Evolutionary conservation across 2,113 vertebrate species (phyloP).

Genomic region (Haemorhous mexicanus): DNA sequence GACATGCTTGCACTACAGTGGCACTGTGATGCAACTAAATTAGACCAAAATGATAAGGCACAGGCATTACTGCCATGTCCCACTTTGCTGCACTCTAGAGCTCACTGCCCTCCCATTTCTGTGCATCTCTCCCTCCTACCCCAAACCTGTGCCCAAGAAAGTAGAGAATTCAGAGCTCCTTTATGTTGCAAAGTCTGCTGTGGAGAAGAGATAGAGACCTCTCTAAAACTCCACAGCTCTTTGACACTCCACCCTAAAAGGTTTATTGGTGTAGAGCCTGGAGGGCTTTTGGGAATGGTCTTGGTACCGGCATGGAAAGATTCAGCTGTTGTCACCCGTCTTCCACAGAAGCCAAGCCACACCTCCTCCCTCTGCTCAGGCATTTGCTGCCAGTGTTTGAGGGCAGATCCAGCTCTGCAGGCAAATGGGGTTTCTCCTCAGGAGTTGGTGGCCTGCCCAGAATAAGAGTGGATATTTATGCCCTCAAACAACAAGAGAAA

Average conservation of each 20-base stretch:
- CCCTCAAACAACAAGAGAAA: neutral
- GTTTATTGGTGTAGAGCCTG: neutral
- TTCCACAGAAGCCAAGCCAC: neutral
- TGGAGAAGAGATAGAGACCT: neutral
- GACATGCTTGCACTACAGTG: neutral
- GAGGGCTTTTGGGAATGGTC: neutral
- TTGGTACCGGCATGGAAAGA: neutral
- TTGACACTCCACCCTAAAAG: neutral
- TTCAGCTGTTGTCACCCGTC: neutral
- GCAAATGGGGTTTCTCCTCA: neutral
- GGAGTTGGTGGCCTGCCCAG: constrained; percentile 36
- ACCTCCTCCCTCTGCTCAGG: constrained; percentile 5
- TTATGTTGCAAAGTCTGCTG: neutral
- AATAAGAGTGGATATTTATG: neutral
- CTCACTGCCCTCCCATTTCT: neutral
- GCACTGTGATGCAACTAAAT: neutral
- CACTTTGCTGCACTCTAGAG: neutral
- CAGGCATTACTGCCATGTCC: accelerated
- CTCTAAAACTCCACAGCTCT: neutral
- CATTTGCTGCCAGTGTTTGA: neutral
- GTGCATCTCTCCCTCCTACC: neutral
- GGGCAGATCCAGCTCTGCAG: neutral
- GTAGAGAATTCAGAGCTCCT: neutral
- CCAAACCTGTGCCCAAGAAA: neutral
- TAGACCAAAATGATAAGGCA: neutral